These are phyloP conservation scores for Diarsia rubi DNA, from an alignment of 2,888 invertebrate species.

Conservation along the genomic window DNA sequence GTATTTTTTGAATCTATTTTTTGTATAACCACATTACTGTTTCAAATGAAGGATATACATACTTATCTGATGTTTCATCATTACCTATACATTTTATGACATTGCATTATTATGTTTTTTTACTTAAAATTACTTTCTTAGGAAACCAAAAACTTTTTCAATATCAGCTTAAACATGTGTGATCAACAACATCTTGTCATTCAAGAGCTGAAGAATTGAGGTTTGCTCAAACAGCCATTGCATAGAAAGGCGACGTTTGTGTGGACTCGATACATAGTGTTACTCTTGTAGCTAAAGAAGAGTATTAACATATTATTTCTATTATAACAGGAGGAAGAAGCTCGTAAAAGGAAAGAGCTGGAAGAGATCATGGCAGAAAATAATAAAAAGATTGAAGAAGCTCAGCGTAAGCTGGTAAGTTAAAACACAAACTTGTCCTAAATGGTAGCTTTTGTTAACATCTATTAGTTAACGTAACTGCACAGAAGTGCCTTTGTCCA, in stretches of 20 bases:
- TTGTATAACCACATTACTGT: constrained; percentile 85
- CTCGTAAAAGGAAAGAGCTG: constrained; percentile 98
- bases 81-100: constrained; percentile 44
- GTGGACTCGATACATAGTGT: constrained; percentile 59
- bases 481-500: background rate
- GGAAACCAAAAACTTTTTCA: constrained; percentile 40
- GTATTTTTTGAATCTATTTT: constrained; percentile 90
- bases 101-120: constrained; percentile 50
- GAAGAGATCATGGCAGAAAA: constrained; percentile 99
- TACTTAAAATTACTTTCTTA: constrained; percentile 47
- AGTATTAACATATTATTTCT: constrained; percentile 85
- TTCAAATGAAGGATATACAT: constrained; percentile 67
- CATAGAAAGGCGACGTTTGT: constrained; percentile 45
- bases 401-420: constrained; percentile 98
- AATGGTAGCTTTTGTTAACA: background rate
- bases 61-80: constrained; percentile 68
- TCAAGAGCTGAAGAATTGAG: constrained; percentile 49
- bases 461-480: background rate
- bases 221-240: constrained; percentile 43
- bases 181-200: constrained; percentile 44
- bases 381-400: constrained; percentile 99
- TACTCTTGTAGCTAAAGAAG: constrained; percentile 58
- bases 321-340: constrained; percentile 98
- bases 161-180: constrained; percentile 35
- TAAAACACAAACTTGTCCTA: background rate